Percentiles rank a stretch among this genome's conserved stretches.
Conservation (phyloP, 2,113 vertebrate genomes). For the Phylloscopus trochilus region DNA sequence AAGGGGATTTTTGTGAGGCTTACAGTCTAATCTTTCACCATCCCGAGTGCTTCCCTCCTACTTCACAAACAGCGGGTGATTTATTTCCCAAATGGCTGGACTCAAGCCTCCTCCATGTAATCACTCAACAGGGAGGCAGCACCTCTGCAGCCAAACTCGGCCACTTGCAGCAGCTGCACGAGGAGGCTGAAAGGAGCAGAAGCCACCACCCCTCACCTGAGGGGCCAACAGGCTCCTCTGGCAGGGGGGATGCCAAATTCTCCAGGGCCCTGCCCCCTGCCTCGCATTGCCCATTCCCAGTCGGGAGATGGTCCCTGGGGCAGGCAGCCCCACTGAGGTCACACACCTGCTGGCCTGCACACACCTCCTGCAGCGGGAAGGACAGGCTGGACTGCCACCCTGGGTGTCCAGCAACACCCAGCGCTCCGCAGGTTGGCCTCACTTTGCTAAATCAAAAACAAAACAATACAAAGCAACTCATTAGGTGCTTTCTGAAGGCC, state of each 20-base stretch:
- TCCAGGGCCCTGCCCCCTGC: neutral
- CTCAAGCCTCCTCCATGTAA: neutral
- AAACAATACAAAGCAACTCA: neutral
- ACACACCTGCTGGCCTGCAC: fast-evolving
- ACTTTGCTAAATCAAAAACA: neutral
- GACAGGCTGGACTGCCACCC: slow-evolving; percentile 41
- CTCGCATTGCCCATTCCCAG: fast-evolving
- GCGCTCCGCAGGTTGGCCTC: neutral
- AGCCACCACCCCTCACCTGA: neutral
- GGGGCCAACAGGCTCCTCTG: neutral
- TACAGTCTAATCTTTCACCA: slow-evolving; percentile 20
- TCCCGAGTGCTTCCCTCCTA: slow-evolving; percentile 42
- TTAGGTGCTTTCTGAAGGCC: slow-evolving; percentile 22
- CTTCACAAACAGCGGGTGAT: slow-evolving; percentile 53
- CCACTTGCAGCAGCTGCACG: neutral
- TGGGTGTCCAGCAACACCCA: neutral
- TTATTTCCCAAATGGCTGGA: slow-evolving; percentile 37
- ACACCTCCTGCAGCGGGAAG: neutral
- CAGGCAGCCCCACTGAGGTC: neutral
- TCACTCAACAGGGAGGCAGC: neutral
- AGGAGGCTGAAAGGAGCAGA: neutral
- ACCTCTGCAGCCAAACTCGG: neutral
- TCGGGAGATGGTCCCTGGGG: neutral
- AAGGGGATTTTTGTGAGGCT: slow-evolving; percentile 36
- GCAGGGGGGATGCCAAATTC: neutral